These are phyloP conservation scores for Aix galericulata DNA, from an alignment of 2,113 vertebrate species.

Conservation along the genomic window DNA sequence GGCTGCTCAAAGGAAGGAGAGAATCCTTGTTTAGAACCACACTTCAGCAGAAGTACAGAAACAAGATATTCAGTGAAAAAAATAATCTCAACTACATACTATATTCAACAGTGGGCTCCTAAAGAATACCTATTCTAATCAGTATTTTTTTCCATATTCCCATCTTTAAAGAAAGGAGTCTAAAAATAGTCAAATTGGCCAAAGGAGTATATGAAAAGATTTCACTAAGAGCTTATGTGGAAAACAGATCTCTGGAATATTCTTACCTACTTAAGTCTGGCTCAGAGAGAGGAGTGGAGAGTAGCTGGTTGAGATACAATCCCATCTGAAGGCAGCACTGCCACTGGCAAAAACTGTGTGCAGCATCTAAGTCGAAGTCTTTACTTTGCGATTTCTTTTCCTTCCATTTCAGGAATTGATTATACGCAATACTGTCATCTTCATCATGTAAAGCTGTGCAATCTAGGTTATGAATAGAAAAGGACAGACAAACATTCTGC, in stretches of 20 bases:
- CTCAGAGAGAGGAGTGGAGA: slow-evolving; percentile 82
- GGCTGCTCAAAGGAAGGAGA: slow-evolving; percentile 70
- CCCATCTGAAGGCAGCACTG: slow-evolving; percentile 90
- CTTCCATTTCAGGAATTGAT: slow-evolving; percentile 68
- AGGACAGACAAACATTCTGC: background rate
- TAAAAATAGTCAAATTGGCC: background rate
- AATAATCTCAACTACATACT: rapidly evolving
- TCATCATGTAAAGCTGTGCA: background rate
- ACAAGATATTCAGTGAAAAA: background rate
- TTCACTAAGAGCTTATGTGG: background rate
- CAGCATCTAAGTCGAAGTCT: slow-evolving; percentile 77
- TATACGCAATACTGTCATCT: slow-evolving; percentile 38
- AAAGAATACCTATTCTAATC: background rate
- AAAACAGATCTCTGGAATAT: background rate
- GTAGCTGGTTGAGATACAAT: slow-evolving; percentile 88
- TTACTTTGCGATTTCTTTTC: slow-evolving; percentile 20
- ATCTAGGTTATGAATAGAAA: slow-evolving; percentile 40
- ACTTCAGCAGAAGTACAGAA: background rate
- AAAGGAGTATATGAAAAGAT: background rate
- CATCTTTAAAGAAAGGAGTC: background rate
- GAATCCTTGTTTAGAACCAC: background rate
- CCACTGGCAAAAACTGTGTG: slow-evolving; percentile 92
- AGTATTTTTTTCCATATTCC: background rate
- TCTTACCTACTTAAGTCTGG: slow-evolving; percentile 85
- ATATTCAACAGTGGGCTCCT: background rate